Base-by-base conservation (phyloP, 1,140 invertebrate genomes). In the Papilio polyxenes region DNA sequence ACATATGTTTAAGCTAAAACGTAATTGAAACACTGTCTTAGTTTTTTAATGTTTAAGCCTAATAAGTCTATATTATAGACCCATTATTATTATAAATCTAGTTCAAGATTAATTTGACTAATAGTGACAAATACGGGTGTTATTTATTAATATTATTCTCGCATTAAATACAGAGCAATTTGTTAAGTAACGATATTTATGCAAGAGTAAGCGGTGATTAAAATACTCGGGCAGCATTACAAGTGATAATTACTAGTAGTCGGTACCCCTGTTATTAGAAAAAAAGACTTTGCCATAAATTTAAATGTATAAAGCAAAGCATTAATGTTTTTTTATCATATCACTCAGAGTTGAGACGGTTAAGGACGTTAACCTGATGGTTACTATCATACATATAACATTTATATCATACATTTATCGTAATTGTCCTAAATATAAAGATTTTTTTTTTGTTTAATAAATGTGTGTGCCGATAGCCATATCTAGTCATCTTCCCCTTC, bases 211-310 rank as follows among this genome's bases (percentile, higher is more conserved):
- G 11, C 31, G 65, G 31, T 69, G 15, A 69, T 69, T 37, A 69
- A 37, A 37, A 69, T 65, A 31, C 65, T 37, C 65, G 65, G 10
- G 2, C 49, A 31, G 48, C 11, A 49, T 23, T 76, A 49, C 23
- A 76, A 76, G 48, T 76, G 48, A 51, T 76, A 76, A 48, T 75
- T 75, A 69, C 65, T 69, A 6, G 65, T 69, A 37, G 65, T 69
- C 31, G 20, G 65, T 69, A 17, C 65, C 65, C 65, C 31, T 69
- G 65, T 69, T 69, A 69, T 69, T 69, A 69, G 23, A 75, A 75
- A 74, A 31, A 75, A 44, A 75, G 44, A 75, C 7, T 75, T 48
- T 75, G 17, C 17, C 40, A 75, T 48, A 44, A 75, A 75, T 48
- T 48, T 75, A 75, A 44, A 75, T 75, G 44, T n/a, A 75, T 48